phyloP scores from a whole-genome alignment of 2,797 vertebrate genomes.

The Macroramphosus scolopax region DNA sequence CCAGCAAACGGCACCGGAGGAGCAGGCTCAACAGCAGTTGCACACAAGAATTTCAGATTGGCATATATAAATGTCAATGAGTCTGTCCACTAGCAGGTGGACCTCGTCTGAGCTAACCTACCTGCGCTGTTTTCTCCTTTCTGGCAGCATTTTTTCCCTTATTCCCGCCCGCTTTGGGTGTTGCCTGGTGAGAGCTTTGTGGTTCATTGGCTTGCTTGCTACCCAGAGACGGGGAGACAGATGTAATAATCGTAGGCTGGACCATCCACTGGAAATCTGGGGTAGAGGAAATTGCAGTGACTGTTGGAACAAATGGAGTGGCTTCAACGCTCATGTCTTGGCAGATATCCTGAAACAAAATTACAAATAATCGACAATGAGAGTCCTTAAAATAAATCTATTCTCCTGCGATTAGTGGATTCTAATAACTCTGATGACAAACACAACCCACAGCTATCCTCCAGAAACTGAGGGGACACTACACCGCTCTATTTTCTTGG shows the following conservation, averaged over 20 bases:
- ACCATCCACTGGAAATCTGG: conserved; percentile 95
- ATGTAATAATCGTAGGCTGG: conserved; percentile 89
- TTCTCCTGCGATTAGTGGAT: background rate
- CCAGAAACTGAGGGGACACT: conserved; percentile 15
- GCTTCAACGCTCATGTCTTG: conserved; percentile 77
- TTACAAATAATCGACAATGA: conserved; percentile 15
- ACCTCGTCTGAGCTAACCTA: conserved; percentile 64
- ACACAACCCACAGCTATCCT: conserved; percentile 5
- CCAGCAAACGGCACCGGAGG: conserved; percentile 50
- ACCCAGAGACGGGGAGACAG: conserved; percentile 85
- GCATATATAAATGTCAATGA: conserved; percentile 43
- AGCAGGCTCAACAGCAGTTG: conserved; percentile 56
- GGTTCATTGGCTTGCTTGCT: conserved; percentile 84
- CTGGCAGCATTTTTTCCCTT: conserved; percentile 84
- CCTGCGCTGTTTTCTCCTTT: conserved; percentile 90
- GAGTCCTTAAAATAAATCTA: background rate
- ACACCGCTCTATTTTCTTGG: conserved; percentile 52
- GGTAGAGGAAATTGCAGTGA: conserved; percentile 91
- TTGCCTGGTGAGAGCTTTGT: conserved; percentile 75
- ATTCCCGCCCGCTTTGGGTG: conserved; percentile 76
- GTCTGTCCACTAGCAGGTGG: conserved; percentile 49
- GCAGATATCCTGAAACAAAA: conserved; percentile 80
- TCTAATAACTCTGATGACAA: conserved; percentile 1
- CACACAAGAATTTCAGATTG: conserved; percentile 50
- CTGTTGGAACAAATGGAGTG: conserved; percentile 88